Percentiles rank a stretch among this genome's conserved stretches.
These are phyloP conservation scores for fruit fly (Drosophila melanogaster) DNA, from an alignment of 1,140 invertebrate species.

Conservation along the genomic window DNA sequence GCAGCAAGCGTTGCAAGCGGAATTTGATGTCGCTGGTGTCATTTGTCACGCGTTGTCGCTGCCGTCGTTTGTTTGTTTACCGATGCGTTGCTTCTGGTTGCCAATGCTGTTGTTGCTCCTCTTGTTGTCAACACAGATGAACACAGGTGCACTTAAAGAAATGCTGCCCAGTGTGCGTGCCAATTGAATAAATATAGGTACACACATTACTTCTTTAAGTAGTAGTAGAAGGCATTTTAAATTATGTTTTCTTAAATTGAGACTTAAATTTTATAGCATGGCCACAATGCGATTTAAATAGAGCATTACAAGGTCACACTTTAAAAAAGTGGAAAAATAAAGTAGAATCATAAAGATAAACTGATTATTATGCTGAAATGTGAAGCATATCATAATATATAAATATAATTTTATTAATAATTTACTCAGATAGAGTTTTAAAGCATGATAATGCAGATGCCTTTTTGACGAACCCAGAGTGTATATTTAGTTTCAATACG, in stretches of 20 bases:
- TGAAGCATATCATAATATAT: too few species aligned
- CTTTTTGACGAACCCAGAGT: background rate
- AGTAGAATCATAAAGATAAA: too few species aligned
- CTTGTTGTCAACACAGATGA: constrained; percentile 39
- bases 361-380: too few species aligned
- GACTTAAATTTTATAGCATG: background rate
- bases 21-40: constrained; percentile 77
- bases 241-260: background rate
- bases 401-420: too few species aligned
- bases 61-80: constrained; percentile 58
- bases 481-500: too few species aligned
- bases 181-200: background rate
- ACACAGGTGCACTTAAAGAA: constrained; percentile 11
- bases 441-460: background rate
- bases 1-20: constrained; percentile 44
- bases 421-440: too few species aligned
- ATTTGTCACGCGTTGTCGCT: constrained; percentile 74
- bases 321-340: too few species aligned
- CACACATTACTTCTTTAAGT: background rate
- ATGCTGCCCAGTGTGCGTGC: background rate
- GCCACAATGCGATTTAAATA: background rate
- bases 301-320: too few species aligned
- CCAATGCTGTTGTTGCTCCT: constrained; percentile 18
- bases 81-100: constrained; percentile 46
- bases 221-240: too few species aligned